A percentile compares a stretch with the other conserved stretches of the same genome.
phyloP scores from a whole-genome alignment of 1,140 invertebrate genomes.

The Pteromalus puparum region DNA sequence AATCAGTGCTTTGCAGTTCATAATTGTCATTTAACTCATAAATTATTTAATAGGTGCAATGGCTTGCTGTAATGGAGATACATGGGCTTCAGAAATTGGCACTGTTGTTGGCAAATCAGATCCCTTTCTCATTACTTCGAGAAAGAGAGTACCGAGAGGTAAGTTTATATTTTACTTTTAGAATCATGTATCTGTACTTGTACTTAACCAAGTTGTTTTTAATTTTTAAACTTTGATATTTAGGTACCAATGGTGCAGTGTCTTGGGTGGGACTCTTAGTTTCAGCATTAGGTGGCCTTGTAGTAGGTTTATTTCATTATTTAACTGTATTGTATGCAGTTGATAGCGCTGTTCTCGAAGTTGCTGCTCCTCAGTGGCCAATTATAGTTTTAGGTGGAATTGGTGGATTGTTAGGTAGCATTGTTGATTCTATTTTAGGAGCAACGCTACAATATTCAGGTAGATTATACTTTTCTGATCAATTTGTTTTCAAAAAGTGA shows the following conservation, averaged over 20 bases:
- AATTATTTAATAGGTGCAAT: constrained; percentile 79
- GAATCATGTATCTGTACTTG: constrained; percentile 5
- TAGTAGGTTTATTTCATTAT: constrained; percentile 86
- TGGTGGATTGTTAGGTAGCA: constrained; percentile 86
- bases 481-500: not conserved
- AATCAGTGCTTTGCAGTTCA: not conserved
- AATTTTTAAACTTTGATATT: constrained; percentile 55
- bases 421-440: constrained; percentile 90
- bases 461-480: constrained; percentile 63
- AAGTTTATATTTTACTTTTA: not conserved
- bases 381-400: constrained; percentile 83
- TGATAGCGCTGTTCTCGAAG: constrained; percentile 77
- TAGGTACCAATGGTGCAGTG: constrained; percentile 90
- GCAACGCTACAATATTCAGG: constrained; percentile 92
- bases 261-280: constrained; percentile 82
- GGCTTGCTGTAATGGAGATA: constrained; percentile 92
- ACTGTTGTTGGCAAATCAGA: constrained; percentile 82
- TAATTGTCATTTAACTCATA: not conserved
- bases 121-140: constrained; percentile 86
- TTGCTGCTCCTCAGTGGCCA: constrained; percentile 88
- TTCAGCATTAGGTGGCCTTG: constrained; percentile 84
- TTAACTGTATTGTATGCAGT: constrained; percentile 80
- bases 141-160: constrained; percentile 86
- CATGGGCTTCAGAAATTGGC: constrained; percentile 93
- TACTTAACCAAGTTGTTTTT: constrained; percentile 39